Conservation (phyloP, 2,113 vertebrate species). For the Alouatta palliata region DNA sequence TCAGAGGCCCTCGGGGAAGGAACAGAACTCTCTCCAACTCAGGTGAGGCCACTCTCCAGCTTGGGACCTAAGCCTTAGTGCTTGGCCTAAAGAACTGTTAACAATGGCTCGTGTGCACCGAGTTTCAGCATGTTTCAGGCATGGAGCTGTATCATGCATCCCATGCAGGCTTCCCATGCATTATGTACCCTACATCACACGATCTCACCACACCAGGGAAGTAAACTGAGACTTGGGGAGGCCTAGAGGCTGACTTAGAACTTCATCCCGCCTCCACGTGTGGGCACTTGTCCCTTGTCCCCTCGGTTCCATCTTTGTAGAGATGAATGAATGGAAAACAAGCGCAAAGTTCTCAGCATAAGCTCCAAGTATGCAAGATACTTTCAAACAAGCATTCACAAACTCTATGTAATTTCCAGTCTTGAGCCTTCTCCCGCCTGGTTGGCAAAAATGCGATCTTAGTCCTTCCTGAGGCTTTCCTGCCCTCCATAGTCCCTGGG, state of each 20-base stretch:
- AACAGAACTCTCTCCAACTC: not conserved
- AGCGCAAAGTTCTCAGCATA: not conserved
- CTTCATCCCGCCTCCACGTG: not conserved
- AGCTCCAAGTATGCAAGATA: not conserved
- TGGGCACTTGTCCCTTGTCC: not conserved
- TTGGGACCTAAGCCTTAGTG: not conserved
- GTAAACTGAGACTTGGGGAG: not conserved
- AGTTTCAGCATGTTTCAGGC: not conserved
- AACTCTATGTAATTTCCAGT: not conserved
- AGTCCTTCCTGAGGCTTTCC: not conserved
- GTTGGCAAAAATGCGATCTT: not conserved
- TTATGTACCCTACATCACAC: not conserved
- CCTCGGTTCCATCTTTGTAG: not conserved
- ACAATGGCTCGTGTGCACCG: fast-evolving
- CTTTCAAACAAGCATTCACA: not conserved
- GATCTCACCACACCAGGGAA: not conserved
- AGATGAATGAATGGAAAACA: not conserved
- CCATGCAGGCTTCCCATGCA: not conserved
- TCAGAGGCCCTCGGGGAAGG: not conserved
- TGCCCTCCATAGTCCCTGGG: not conserved
- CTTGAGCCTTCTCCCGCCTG: not conserved
- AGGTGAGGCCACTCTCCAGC: not conserved
- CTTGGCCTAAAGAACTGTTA: not conserved
- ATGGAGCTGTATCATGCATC: fast-evolving
- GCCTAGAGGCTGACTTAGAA: not conserved